Base-by-base conservation (phyloP, 2,888 invertebrate genomes). In the Erebia palarica region DNA sequence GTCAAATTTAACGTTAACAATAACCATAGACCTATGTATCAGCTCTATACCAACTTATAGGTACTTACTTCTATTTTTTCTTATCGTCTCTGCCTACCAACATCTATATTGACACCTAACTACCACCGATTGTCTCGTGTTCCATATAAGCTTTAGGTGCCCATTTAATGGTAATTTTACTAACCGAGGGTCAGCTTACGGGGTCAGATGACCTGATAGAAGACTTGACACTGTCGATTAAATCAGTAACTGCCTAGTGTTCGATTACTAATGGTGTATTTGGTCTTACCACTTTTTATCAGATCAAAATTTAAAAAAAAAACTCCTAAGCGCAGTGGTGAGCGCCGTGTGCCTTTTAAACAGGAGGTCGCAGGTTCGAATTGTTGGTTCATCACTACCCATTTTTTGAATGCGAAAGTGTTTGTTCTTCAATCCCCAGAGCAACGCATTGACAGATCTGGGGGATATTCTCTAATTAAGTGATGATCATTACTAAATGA, bases 121-220 rank as follows among this genome's bases (percentile, higher is more conserved):
- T 3, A 55, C 16, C 55, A 14, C 14, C 58, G 7, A 59, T 59
- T 59, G 36, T 60, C 60, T 60, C 60, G 16, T 60, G 60, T 60
- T 60, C 42, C 58, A 59, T 36, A 27, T 57, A 60, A 9, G 16
- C 2, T 16, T n/a, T 60, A 60, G 42, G 57, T 27, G 27, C 16
- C 4, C n/a, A 36, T 16, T 53, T n/a, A 53, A 53, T 65, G 65
- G 65, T 53, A 36, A 53, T 65, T 55, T 55, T n/a, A 53, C n/a
- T 63, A 49, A 49, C 47, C 11, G 60, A 63, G 49, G 63, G 63
- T 63, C 49, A 21, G 14, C 21, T 13, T 47, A 13, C 53, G 16
- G 65, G 36, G 36, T 65, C 65, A n/a, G 8, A 65, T 65, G 53
- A 65, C 65, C 21, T 21, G 16, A 53, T 36, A 44, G 61, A 60